phyloP scores from a whole-genome alignment of 2,888 invertebrate genomes.

The Drosophila maculinotata region DNA sequence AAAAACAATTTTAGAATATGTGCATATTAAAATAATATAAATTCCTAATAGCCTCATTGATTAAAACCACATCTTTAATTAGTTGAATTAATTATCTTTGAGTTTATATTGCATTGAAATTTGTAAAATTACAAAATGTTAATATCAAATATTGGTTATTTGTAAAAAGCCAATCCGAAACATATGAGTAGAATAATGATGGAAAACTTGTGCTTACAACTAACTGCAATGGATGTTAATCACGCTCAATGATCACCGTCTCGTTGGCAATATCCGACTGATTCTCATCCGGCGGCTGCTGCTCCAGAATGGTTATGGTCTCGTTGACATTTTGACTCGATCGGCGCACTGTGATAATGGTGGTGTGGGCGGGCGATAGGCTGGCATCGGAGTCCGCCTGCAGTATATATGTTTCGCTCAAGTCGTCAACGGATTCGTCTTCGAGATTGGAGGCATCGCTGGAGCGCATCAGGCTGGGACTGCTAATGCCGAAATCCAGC shows the following conservation, averaged over 20 bases:
- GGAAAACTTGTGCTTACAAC: conserved; percentile 45
- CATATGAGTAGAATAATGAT: conserved; percentile 56
- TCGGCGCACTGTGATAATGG: conserved; percentile 74
- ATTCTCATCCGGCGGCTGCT: not conserved
- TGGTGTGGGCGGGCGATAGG: conserved; percentile 81
- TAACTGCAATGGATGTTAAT: conserved; percentile 34
- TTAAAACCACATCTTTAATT: not conserved
- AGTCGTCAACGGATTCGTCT: conserved; percentile 57
- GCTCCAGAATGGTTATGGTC: conserved; percentile 14
- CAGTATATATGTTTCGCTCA: conserved; percentile 64
- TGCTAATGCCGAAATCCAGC: conserved; percentile 84
- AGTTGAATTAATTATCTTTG: conserved; percentile 13
- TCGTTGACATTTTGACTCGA: conserved; percentile 30
- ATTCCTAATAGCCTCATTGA: too few relatives aligned
- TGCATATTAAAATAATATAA: too few relatives aligned
- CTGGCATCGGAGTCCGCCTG: conserved; percentile 60
- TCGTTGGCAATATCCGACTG: conserved; percentile 28
- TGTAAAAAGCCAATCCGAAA: conserved; percentile 40
- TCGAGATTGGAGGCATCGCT: conserved; percentile 71
- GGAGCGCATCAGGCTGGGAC: conserved; percentile 84
- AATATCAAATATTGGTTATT: conserved; percentile 42
- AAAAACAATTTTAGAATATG: too few relatives aligned
- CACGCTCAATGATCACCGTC: conserved; percentile 53
- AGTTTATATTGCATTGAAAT: conserved; percentile 36
- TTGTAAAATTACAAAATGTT: conserved; percentile 43